Conservation (phyloP, 2,888 invertebrate species). For the Melipona beecheii region DNA sequence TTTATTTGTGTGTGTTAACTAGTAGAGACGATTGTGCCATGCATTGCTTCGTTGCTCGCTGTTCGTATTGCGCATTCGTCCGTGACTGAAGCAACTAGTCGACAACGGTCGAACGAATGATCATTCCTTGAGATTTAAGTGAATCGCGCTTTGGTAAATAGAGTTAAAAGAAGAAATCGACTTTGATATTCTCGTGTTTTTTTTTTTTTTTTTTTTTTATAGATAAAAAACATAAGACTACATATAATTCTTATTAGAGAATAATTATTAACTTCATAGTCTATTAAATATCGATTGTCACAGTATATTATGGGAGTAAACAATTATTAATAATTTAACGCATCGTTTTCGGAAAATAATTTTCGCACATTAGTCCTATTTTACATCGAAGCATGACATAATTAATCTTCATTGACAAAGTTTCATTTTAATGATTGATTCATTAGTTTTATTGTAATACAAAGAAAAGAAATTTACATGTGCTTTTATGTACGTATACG, state of each 20-base stretch:
- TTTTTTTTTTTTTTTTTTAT: too few relatives aligned
- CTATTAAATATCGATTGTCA: too few relatives aligned
- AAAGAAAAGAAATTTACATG: background rate
- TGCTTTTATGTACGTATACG: background rate
- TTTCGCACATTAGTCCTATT: too few relatives aligned
- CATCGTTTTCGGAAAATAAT: too few relatives aligned
- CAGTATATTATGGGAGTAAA: too few relatives aligned
- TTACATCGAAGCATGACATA: constrained; percentile 32
- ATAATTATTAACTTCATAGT: too few relatives aligned
- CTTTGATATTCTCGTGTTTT: too few relatives aligned
- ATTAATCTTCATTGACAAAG: constrained; percentile 76
- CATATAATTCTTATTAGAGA: background rate
- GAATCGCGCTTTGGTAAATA: constrained; percentile 13
- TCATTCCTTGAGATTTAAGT: background rate
- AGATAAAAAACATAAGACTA: background rate
- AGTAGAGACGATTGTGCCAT: constrained; percentile 22
- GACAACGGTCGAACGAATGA: background rate
- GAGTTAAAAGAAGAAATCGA: too few relatives aligned
- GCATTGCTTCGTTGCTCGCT: constrained; percentile 32
- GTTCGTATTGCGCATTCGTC: constrained; percentile 29
- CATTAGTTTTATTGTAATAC: constrained; percentile 27
- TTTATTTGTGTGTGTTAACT: background rate
- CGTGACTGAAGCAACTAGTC: constrained; percentile 10
- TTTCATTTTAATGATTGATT: constrained; percentile 67
- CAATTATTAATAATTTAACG: too few relatives aligned